Base-by-base conservation (phyloP, 1,140 invertebrate species). In the Atta colombica region DNA sequence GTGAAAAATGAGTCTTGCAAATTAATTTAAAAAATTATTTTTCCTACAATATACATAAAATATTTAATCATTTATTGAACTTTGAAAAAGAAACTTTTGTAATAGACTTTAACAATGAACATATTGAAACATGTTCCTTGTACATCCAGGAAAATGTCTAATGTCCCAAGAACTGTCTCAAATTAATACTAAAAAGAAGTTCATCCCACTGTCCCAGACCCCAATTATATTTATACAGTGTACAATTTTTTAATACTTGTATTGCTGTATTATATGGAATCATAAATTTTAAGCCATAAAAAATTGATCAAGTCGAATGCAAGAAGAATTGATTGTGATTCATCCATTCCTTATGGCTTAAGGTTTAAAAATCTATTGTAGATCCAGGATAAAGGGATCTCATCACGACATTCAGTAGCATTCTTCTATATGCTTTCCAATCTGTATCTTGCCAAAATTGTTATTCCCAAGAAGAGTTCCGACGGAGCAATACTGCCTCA, bases 41-140 rank as follows among this genome's bases (percentile, higher is more conserved):
- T 35, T 31, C 53, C 7, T 3, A 18, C 7, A 31, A 35, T 51
- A 31, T 12, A 65, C 0, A 3, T 49, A 10, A 12, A 1, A 21
- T 77, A 18, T 63, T 45, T 6, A 65, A 78, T 31, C 6, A 51
- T 25, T 4, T 3, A 51, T 66, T 21, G 8, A 28, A 45, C 0
- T 49, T 69, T n/a, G 7, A 51, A n/a, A 60, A 60, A 16, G 0
- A 63, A 77, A 72, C 18, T n/a, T 68, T 28, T 5, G 3, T 6
- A 35, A 74, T 60, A n/a, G 3, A 84, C 31, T 21, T 58, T 68
- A 2, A 77, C 75, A 89, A 60, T 87, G 61, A 91, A 66, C 80
- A 91, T 87, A 89, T 91, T 89, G 72, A 28, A 87, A 86, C 61
- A 0, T 31, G 1, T 12, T 7, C 0, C 12, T 4, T 6, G 0